Conservation (phyloP, 2,797 vertebrate species). For the Crocidura indochinensis region DNA sequence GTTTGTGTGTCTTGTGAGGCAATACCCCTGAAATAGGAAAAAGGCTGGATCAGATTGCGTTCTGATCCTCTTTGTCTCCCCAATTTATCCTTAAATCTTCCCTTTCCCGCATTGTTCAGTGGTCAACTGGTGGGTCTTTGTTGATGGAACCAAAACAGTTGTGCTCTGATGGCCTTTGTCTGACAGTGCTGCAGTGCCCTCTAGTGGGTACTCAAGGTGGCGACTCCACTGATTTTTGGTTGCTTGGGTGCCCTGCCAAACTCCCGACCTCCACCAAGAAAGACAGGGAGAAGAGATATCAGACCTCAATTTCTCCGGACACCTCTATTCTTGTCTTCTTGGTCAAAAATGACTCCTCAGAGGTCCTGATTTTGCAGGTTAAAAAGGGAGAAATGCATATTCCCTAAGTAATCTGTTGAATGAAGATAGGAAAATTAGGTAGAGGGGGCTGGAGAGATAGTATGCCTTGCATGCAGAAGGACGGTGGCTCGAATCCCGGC, state of each 20-base stretch:
- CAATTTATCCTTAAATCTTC: too few relatives aligned
- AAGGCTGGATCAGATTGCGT: not conserved
- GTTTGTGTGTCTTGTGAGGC: not conserved
- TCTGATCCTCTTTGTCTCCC: not conserved
- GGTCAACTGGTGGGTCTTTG: not conserved
- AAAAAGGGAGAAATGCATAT: not conserved
- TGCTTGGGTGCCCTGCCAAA: too few relatives aligned
- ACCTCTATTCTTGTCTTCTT: not conserved
- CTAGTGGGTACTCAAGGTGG: slow-evolving; percentile 69
- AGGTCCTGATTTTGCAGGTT: not conserved
- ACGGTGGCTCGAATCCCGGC: too few relatives aligned
- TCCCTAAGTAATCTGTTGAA: not conserved
- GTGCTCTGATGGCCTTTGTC: not conserved
- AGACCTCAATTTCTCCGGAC: not conserved
- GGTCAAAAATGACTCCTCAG: not conserved
- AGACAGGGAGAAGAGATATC: not conserved
- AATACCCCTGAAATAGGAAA: slow-evolving; percentile 4
- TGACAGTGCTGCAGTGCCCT: slow-evolving; percentile 69
- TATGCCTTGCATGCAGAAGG: too few relatives aligned
- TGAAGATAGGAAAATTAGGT: not conserved
- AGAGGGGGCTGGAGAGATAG: too few relatives aligned
- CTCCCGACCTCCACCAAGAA: not conserved
- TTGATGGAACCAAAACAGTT: not conserved
- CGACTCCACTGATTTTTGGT: not conserved
- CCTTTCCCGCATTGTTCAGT: not conserved